A percentile compares a stretch with the other conserved stretches of the same genome.
Evolutionary conservation across 37 sponge, comb jelly and placozoan genomes (phyloP).

Genomic region (Chondrilla cf. caribensis): DNA sequence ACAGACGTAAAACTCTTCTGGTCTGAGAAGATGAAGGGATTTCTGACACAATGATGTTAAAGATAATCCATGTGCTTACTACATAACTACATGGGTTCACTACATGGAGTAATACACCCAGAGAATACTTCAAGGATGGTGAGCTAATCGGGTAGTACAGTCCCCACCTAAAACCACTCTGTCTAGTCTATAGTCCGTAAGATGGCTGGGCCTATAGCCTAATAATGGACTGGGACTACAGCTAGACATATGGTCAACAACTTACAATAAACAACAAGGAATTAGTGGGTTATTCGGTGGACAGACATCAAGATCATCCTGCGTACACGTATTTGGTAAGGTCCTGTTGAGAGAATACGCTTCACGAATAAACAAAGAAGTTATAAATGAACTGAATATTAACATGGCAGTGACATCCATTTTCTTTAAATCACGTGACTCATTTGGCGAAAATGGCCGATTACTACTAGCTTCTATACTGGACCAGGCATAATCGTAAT

Average conservation of each 20-base stretch:
- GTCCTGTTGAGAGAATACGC: not conserved
- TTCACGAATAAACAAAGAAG: not conserved
- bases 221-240: too few relatives aligned
- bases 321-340: conserved; percentile 23
- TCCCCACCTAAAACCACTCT: too few relatives aligned
- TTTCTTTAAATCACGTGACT: not conserved
- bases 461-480: not conserved
- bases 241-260: not conserved
- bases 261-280: conserved; percentile 75
- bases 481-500: not conserved
- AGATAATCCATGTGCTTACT: too few relatives aligned
- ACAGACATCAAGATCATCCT: conserved; percentile 26
- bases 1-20: conserved; percentile 62
- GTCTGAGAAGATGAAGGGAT: conserved; percentile 21
- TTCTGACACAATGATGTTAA: not conserved
- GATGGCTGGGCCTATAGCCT: too few relatives aligned
- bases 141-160: too few relatives aligned
- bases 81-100: too few relatives aligned
- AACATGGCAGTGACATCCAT: not conserved
- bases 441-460: not conserved
- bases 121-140: too few relatives aligned
- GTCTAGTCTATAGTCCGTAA: too few relatives aligned
- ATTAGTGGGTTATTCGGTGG: conserved; percentile 38
- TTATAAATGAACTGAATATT: not conserved
- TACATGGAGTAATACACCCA: too few relatives aligned